These are phyloP conservation scores for roundworm (Caenorhabditis elegans) DNA, from an alignment of 1,140 invertebrate genomes.

Conservation along the genomic window DNA sequence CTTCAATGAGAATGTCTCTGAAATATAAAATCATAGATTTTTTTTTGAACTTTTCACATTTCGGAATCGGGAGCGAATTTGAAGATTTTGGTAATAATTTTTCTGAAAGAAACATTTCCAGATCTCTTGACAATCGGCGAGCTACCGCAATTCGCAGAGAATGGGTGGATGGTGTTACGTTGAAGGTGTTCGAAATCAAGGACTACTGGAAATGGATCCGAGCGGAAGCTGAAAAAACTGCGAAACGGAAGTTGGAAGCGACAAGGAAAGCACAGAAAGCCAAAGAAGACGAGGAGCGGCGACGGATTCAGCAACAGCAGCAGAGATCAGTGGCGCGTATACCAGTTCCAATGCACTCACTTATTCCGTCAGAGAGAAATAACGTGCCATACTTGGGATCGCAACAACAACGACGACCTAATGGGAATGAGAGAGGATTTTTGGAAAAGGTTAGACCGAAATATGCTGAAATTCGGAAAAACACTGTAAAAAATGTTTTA, in stretches of 20 bases:
- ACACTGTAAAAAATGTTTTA: too few species aligned
- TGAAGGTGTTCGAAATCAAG: slow-evolving; percentile 49
- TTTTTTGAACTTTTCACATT: too few species aligned
- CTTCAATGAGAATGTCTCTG: too few species aligned
- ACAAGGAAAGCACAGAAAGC: not conserved
- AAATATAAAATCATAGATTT: too few species aligned
- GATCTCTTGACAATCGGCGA: not conserved
- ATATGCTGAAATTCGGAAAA: too few species aligned
- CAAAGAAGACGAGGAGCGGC: not conserved
- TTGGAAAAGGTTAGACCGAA: not conserved
- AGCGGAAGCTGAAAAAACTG: not conserved
- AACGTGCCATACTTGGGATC: not conserved
- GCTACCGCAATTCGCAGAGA: not conserved
- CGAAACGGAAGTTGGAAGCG: not conserved
- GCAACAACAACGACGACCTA: not conserved
- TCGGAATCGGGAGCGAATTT: not conserved
- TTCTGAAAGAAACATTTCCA: not conserved
- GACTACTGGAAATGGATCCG: slow-evolving; percentile 37
- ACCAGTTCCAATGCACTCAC: not conserved
- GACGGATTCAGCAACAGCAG: not conserved
- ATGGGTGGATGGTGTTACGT: slow-evolving; percentile 50
- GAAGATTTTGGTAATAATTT: not conserved
- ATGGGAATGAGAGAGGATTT: not conserved
- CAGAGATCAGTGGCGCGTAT: not conserved
- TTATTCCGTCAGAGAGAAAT: not conserved